Conservation (phyloP, 2,797 vertebrate species). For the Coregonus ussuriensis region DNA sequence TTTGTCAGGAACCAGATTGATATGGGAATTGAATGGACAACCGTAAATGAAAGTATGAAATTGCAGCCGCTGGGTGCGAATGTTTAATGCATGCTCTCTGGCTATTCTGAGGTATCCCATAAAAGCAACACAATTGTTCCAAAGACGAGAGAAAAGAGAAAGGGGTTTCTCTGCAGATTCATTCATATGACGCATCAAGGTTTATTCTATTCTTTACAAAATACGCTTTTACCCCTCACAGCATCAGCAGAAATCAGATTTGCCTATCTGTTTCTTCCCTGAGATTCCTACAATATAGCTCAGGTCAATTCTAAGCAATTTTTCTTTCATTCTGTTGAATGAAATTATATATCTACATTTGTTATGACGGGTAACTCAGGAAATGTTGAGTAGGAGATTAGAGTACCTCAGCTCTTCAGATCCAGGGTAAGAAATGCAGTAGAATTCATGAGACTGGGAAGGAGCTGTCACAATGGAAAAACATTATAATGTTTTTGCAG, state of each 20-base stretch:
- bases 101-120: conserved; percentile 26
- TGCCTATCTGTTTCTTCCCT: background rate
- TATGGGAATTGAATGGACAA: conserved; percentile 32
- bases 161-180: background rate
- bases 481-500: too few relatives aligned
- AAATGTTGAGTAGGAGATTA: background rate
- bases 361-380: background rate
- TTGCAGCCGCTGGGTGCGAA: conserved; percentile 31
- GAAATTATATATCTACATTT: background rate
- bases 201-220: conserved; percentile 9
- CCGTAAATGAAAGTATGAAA: conserved; percentile 27
- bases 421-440: background rate
- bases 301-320: background rate
- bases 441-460: background rate
- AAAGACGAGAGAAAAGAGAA: conserved; percentile 32
- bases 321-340: background rate
- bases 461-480: background rate
- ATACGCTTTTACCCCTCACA: background rate
- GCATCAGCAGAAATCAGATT: background rate
- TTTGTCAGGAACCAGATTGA: conserved; percentile 13
- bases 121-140: conserved; percentile 22
- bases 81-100: conserved; percentile 25
- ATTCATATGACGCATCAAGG: conserved; percentile 13
- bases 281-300: background rate
- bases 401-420: background rate